Conservation (phyloP, 2,113 vertebrate genomes). For the Natator depressus region DNA sequence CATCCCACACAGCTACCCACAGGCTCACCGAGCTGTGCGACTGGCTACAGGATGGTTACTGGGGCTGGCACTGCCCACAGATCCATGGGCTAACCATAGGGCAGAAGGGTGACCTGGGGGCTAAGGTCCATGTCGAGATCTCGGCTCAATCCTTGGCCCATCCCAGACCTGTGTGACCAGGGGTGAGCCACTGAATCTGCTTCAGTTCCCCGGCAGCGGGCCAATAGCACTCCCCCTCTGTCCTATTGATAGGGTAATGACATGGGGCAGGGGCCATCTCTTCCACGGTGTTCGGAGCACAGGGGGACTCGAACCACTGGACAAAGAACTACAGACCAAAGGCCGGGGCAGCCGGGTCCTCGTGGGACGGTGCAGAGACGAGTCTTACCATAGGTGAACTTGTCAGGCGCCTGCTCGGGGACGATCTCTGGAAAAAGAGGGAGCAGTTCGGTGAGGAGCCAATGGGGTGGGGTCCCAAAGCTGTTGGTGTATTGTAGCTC, state of each 20-base stretch:
- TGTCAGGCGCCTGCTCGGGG: slow-evolving; percentile 31
- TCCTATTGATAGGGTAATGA: not conserved
- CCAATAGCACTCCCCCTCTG: not conserved
- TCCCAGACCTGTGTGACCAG: too few relatives aligned
- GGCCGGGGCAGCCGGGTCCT: not conserved
- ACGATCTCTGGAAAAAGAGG: slow-evolving; percentile 51
- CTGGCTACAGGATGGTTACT: too few relatives aligned
- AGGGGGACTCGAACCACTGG: not conserved
- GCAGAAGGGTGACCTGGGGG: not conserved
- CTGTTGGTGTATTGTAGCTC: not conserved
- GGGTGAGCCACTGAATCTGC: not conserved
- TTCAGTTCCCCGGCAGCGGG: not conserved
- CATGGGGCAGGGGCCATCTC: not conserved
- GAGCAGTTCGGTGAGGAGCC: not conserved
- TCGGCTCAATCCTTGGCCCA: not conserved
- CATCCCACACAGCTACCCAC: too few relatives aligned
- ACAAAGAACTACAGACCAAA: not conserved
- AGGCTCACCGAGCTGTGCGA: too few relatives aligned
- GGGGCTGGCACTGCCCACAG: not conserved
- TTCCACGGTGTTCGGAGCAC: not conserved
- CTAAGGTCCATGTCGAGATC: not conserved
- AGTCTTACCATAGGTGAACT: slow-evolving; percentile 72
- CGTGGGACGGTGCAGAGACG: fast-evolving
- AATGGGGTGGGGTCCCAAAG: not conserved
- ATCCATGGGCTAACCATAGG: not conserved